Base-by-base conservation (phyloP, 2,113 vertebrate genomes). In the Podilymbus podiceps region DNA sequence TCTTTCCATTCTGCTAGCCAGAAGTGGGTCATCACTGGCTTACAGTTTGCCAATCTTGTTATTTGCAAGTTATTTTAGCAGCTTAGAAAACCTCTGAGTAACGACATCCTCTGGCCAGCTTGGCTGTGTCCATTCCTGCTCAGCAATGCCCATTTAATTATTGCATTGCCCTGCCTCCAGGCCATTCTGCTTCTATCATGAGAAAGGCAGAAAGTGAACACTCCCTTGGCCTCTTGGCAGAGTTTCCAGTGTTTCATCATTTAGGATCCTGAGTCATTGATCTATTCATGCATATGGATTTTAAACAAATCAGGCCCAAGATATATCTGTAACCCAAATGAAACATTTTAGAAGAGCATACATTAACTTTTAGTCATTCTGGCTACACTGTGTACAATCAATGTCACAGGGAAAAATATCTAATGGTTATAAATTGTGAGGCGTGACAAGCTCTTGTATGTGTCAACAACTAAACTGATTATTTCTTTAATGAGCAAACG, bases 231-330 rank as follows among this genome's bases (percentile, higher is more conserved):
- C 63, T 93, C 74, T 95, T 95, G 82, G 85, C 72, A 76, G 46
- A 93, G 38, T 73, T 95, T 85, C 63, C 83, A 59, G 17, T 14
- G 4, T 92, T 97, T 96, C 59, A 50, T 90, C 55, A 84, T 94
- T 92, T 83, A 89, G 56, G 53, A 93, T 91, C 83, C 84, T 81
- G 46, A 93, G 80, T 78, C 82, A 81, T 17, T 89, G 73, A 90
- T 73, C 84, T 93, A 69, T 93, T 96, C 81, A 59, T 81, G 78
- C 91, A 60, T 69, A 86, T 3, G 40, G 75, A 63, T 71, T 90
- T 93, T 85, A 88, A 97, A 90, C 50, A 94, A 95, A 75, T 62
- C 58, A 64, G 40, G 52, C 27, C 28, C 42, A 42, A 68, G 49
- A 12, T 38, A 59, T 15, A 66, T 66, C 53, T 91, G 46, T 38